Conservation (phyloP, 2,888 invertebrate species). For the Ferrisia virgata region DNA sequence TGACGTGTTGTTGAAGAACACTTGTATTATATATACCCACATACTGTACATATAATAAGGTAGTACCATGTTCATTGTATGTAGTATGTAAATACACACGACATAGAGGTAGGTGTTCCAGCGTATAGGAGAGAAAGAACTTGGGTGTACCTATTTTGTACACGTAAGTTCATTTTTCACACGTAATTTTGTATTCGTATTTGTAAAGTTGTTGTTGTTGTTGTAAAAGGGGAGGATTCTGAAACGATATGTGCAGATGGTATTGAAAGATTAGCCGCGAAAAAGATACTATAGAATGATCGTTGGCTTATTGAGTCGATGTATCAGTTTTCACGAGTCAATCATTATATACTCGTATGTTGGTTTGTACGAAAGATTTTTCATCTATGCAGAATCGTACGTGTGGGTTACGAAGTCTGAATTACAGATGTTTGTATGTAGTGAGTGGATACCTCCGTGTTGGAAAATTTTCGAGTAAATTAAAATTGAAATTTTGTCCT, state of each 20-base stretch:
- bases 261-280: neutral
- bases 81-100: neutral
- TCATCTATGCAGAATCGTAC: no score
- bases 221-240: neutral
- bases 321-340: slow-evolving; percentile 1
- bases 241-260: neutral
- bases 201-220: no score
- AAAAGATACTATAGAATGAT: neutral
- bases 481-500: no score
- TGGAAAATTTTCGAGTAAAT: no score
- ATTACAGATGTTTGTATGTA: neutral
- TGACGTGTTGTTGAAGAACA: neutral
- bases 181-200: neutral
- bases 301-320: neutral
- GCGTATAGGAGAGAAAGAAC: no score
- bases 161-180: neutral
- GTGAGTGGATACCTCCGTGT: no score
- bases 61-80: neutral
- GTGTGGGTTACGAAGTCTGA: neutral
- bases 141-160: neutral
- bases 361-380: no score
- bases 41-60: neutral
- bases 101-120: no score
- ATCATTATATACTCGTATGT: neutral
- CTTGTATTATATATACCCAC: neutral